Conservation (phyloP, 2,113 vertebrate genomes). For the Chaenocephalus aceratus region DNA sequence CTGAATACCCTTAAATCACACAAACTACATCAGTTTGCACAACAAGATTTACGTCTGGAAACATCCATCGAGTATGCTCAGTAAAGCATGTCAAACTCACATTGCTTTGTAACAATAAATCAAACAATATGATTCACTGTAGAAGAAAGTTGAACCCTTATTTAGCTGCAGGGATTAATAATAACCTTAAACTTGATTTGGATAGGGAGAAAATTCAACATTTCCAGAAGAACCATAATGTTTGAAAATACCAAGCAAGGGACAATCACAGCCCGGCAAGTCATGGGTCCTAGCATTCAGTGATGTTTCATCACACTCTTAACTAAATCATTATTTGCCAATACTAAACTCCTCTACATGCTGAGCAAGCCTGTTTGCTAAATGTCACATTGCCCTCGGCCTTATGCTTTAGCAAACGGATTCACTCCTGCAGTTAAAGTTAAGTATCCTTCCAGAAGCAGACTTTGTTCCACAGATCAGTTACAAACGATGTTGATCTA, state of each 20-base stretch:
- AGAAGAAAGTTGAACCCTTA: not conserved
- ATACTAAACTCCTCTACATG: not conserved
- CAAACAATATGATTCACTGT: not conserved
- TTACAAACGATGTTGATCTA: constrained; percentile 21
- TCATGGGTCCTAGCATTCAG: not conserved
- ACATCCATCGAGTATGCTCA: not conserved
- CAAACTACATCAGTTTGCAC: not conserved
- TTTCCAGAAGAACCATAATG: not conserved
- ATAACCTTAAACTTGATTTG: not conserved
- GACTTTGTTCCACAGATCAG: not conserved
- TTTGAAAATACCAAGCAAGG: not conserved
- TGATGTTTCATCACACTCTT: not conserved
- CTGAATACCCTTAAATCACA: not conserved
- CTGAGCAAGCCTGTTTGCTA: constrained; percentile 3
- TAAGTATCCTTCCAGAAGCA: constrained; percentile 3
- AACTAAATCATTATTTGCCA: constrained; percentile 9
- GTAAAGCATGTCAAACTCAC: not conserved
- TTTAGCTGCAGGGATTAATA: not conserved
- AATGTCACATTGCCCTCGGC: constrained; percentile 14
- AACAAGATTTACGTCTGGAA: not conserved
- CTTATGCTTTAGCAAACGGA: constrained; percentile 5
- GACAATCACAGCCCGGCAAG: not conserved
- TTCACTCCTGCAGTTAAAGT: constrained; percentile 24
- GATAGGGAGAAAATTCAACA: not conserved
- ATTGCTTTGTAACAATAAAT: not conserved